Percentiles rank a stretch among this genome's conserved stretches.
Conservation (phyloP, 2,797 vertebrate genomes). For the Rhynchotus rufescens region DNA sequence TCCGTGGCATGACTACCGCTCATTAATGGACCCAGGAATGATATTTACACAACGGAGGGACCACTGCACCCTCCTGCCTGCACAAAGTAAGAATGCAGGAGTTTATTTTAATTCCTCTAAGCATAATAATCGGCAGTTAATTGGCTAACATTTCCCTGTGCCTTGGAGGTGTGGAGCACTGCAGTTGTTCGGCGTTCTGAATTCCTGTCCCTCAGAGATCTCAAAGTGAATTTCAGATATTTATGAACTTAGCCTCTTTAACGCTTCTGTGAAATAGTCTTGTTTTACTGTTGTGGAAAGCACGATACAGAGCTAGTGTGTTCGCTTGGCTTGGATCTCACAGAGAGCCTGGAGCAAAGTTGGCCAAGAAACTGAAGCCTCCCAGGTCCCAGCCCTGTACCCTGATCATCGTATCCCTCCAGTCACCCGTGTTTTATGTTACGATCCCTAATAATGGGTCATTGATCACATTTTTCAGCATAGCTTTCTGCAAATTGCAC, state of each 20-base stretch:
- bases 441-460: neutral
- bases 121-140: slow-evolving; percentile 34
- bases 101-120: slow-evolving; percentile 33
- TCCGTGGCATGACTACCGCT: fast-evolving
- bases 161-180: neutral
- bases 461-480: fast-evolving
- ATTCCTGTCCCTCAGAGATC: neutral
- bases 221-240: slow-evolving; percentile 39
- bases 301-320: neutral
- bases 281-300: neutral
- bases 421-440: neutral
- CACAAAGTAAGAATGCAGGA: neutral
- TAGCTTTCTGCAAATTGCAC: neutral
- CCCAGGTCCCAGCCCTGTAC: fast-evolving
- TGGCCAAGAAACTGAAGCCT: neutral
- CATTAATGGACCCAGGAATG: neutral
- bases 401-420: neutral
- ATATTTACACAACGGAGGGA: neutral
- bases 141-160: neutral
- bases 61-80: neutral
- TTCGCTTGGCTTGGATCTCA: neutral
- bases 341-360: fast-evolving
- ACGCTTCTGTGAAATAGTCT: neutral
- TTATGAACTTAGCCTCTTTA: slow-evolving; percentile 39
- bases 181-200: neutral